Percentiles rank a stretch among this genome's conserved stretches.
Evolutionary conservation across 1,140 invertebrate species (phyloP).

Genomic region (Parasteatoda tepidariorum): DNA sequence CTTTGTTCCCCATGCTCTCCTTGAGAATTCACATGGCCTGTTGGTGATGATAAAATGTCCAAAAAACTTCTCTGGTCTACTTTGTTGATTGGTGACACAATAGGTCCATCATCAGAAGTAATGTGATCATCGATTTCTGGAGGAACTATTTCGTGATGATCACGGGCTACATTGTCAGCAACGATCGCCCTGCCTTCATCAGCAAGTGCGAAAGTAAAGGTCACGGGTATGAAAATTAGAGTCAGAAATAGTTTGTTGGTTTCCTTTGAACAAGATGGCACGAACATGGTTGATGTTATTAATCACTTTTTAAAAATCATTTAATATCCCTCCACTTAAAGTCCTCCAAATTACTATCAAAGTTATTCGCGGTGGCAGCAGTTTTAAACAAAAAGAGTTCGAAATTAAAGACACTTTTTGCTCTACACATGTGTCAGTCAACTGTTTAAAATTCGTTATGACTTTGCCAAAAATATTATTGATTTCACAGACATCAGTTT

Average conservation of each 20-base stretch:
- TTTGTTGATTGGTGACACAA: slow-evolving; percentile 32
- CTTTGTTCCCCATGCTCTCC: background rate
- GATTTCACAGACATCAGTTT: too few species aligned
- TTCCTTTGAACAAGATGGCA: background rate
- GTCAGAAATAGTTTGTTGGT: background rate
- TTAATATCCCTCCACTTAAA: too few species aligned
- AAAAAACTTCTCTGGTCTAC: slow-evolving; percentile 20
- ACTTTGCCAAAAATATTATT: too few species aligned
- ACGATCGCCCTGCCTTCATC: slow-evolving; percentile 42
- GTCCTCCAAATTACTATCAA: too few species aligned
- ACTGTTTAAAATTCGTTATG: too few species aligned
- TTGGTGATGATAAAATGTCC: slow-evolving; percentile 12
- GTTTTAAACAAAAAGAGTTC: too few species aligned
- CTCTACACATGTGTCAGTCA: too few species aligned
- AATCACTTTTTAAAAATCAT: too few species aligned
- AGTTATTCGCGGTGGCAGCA: too few species aligned
- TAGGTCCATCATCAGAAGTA: slow-evolving; percentile 12
- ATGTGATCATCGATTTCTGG: slow-evolving; percentile 35
- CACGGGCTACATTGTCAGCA: slow-evolving; percentile 38
- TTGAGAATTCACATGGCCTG: background rate
- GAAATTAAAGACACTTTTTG: too few species aligned
- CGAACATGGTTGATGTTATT: too few species aligned
- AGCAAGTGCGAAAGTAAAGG: background rate
- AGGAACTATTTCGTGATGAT: slow-evolving; percentile 42
- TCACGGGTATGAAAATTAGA: background rate